Conservation (phyloP, 2,113 vertebrate genomes). For the Psammodynastes pulverulentus region DNA sequence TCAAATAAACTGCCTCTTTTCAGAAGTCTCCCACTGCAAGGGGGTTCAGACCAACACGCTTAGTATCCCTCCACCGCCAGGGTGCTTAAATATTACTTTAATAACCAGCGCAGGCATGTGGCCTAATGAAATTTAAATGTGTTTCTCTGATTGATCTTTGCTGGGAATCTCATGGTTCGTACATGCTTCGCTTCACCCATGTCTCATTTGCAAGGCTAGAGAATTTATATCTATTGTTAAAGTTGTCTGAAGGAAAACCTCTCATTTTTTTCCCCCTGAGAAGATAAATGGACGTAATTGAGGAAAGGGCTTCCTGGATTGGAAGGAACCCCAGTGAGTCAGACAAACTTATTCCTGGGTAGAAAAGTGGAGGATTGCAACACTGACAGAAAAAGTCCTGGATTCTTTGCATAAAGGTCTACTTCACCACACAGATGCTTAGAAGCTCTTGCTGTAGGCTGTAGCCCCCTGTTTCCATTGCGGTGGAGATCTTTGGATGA, state of each 20-base stretch:
- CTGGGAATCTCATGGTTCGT: not conserved
- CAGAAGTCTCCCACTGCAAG: not conserved
- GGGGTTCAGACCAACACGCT: not conserved
- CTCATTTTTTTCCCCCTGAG: not conserved
- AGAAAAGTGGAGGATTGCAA: not conserved
- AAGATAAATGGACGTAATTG: not conserved
- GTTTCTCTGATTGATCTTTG: not conserved
- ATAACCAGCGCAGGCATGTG: not conserved
- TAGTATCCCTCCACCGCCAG: not conserved
- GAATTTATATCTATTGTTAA: not conserved
- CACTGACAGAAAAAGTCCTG: not conserved
- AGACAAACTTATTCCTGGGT: not conserved
- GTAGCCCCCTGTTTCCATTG: not conserved
- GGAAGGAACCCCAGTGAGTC: not conserved
- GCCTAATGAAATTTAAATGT: slow-evolving; percentile 14
- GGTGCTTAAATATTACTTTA: slow-evolving; percentile 6
- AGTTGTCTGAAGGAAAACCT: not conserved
- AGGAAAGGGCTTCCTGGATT: not conserved
- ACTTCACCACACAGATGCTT: not conserved
- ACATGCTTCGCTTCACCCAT: not conserved
- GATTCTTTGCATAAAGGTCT: not conserved
- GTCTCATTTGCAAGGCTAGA: not conserved
- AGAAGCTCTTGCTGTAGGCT: not conserved
- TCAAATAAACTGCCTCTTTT: not conserved
- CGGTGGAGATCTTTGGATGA: not conserved